Base-by-base conservation (phyloP, 2,888 invertebrate species). In the Syrista parreyssii region DNA sequence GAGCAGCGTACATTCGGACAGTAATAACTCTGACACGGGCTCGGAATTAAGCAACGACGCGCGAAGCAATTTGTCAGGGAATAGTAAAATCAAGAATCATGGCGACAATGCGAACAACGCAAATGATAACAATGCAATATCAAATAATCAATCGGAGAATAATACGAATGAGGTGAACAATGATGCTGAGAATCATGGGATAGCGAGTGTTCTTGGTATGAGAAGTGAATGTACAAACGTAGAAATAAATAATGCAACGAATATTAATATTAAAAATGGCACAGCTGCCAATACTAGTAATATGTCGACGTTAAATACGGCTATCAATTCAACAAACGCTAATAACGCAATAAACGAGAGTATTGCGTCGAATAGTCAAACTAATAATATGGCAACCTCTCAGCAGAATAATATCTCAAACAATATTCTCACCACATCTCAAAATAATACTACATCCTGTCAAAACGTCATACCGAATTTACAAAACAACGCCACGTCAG, bases 311-410 rank as follows among this genome's bases (percentile, higher is more conserved):
- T 78, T 89, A 69, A 91, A 89, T 74, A 87, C 88, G 33, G 90
- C 90, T 72, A 90, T 90, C 15, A 90, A 87, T 72, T 88, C 89
- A 36, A 86, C 87, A 4, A 90, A 90, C 73, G 89, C 90, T 9
- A 91, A 91, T 78, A 91, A 91, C 76, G 91, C 89, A 40, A 91
- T 91, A 71, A 91, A 91, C 80, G 90, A 91, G 83, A 91, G 89
- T 75, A 91, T 91, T 78, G 91, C 90, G 55, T 90, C 90, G 76
- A 89, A 90, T 79, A 89, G 90, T 80, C 82, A 84, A 71, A 85
- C 88, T 73, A 87, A 87, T 76, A 87, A 84, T 81, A 89, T 78
- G 83, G 81, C 78, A 75, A 82, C 76, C 6, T 83, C 83, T 0
- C 85, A 87, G 76, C 86, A 86, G 36, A 87, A 86, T 72, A 86